A percentile compares a stretch with the other conserved stretches of the same genome.
phyloP scores from a whole-genome alignment of 2,888 invertebrate genomes.

The Pristionchus arcanus region DNA sequence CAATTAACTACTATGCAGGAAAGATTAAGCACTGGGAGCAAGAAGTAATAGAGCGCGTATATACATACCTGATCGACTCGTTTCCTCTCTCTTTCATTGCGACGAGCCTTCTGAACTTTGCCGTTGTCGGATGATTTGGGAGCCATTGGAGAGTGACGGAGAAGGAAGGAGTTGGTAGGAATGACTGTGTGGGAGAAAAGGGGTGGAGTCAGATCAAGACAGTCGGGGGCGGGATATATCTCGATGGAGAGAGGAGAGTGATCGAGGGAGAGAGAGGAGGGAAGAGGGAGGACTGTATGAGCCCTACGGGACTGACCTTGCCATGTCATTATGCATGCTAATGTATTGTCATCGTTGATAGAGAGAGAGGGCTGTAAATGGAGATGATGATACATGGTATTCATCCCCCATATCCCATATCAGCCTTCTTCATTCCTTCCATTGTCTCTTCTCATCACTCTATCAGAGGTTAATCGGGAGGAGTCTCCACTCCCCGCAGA shows the following conservation, averaged over 20 bases:
- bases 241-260: constrained; percentile 55
- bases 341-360: constrained; percentile 55
- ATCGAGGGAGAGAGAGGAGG: constrained; percentile 31
- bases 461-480: constrained; percentile 49
- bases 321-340: constrained; percentile 55
- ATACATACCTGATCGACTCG: constrained; percentile 64
- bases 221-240: constrained; percentile 56
- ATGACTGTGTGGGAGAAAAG: constrained; percentile 6
- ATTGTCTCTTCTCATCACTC: constrained; percentile 30
- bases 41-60: not conserved
- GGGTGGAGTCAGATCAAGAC: constrained; percentile 56
- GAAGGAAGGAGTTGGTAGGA: constrained; percentile 37
- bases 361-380: constrained; percentile 50
- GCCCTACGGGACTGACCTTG: constrained; percentile 53
- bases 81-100: constrained; percentile 68
- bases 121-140: not conserved
- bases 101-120: constrained; percentile 59
- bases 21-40: not conserved
- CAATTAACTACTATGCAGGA: not conserved
- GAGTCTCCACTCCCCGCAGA: constrained; percentile 49
- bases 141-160: constrained; percentile 12
- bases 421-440: not conserved
- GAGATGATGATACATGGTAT: constrained; percentile 26
- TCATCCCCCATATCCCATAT: constrained; percentile 36
- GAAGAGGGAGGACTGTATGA: constrained; percentile 23